Base-by-base conservation (phyloP, 2,888 invertebrate species). In the Odontocolon sp. region DNA sequence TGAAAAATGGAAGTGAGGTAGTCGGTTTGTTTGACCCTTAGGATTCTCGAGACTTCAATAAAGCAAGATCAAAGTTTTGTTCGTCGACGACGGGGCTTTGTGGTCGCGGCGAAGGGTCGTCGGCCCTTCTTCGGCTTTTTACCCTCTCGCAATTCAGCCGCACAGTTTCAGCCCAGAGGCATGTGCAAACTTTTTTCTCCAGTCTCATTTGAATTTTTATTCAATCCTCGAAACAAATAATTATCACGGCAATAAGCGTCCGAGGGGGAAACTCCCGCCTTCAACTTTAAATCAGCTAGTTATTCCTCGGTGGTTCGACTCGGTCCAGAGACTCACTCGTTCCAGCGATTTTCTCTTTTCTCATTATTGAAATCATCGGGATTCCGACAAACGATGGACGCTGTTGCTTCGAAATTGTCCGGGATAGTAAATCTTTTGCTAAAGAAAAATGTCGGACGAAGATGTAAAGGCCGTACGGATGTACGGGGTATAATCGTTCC, bases 171-270 rank as follows among this genome's bases (percentile, higher is more conserved):
- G 67, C 63, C 68, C 67, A 38, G 77, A 80, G 79, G 74, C 77
- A 82, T 75, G 78, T 79, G 80, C 80, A 81, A 85, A 85, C 82
- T 86, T 80, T 87, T 85, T 74, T 59, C 57, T 63, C 63, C 72
- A 82, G 87, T 85, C 86, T 87, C 85, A 85, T 88, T 87, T 87
- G 86, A 87, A 88, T 89, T 88, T 88, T 86, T 84, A 86, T 85
- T 85, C 83, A 82, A 87, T 87, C 84, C 84, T 83, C 81, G 86
- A 87, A 87, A 85, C 85, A 88, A 87, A 89, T 88, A 87, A 88
- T 89, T 87, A 88, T 88, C 85, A 80, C 79, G 84, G 85, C 84
- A 85, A 85, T 86, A 83, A 86, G 84, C 79, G 72, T 76, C 64
- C 54, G 59, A 67, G 59, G 23, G 38, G 52, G 21, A 14, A 59